These are phyloP conservation scores for Oenanthe melanoleuca DNA, from an alignment of 2,113 vertebrate genomes.

Conservation along the genomic window DNA sequence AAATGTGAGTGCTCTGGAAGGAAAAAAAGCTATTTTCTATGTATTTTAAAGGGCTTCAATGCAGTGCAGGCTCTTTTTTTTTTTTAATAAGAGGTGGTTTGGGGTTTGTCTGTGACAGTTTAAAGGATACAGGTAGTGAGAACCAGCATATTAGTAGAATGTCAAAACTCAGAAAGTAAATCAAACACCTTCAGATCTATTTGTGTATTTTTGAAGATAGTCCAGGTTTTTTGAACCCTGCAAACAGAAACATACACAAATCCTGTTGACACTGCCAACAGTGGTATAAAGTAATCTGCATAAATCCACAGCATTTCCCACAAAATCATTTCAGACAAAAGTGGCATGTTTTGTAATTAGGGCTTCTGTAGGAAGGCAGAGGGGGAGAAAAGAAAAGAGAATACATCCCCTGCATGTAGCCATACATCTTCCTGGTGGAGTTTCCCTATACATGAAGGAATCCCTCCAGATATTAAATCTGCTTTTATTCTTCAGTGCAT, in stretches of 20 bases:
- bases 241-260: not conserved
- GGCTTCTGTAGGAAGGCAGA: not conserved
- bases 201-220: not conserved
- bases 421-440: not conserved
- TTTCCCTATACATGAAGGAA: not conserved
- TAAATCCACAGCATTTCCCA: not conserved
- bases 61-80: not conserved
- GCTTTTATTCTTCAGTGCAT: not conserved
- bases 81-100: not conserved
- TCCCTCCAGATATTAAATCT: not conserved
- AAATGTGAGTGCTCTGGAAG: not conserved
- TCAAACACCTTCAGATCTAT: not conserved
- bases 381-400: not conserved
- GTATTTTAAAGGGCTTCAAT: not conserved
- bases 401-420: not conserved
- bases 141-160: not conserved
- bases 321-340: constrained; percentile 18
- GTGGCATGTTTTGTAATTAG: not conserved
- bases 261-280: not conserved
- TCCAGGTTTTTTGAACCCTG: not conserved
- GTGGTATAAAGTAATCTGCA: not conserved
- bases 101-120: not conserved
- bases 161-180: not conserved
- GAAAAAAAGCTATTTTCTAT: not conserved
- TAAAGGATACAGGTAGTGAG: not conserved